These are phyloP conservation scores for Stegastes partitus DNA, from an alignment of 2,113 vertebrate species.

Conservation along the genomic window DNA sequence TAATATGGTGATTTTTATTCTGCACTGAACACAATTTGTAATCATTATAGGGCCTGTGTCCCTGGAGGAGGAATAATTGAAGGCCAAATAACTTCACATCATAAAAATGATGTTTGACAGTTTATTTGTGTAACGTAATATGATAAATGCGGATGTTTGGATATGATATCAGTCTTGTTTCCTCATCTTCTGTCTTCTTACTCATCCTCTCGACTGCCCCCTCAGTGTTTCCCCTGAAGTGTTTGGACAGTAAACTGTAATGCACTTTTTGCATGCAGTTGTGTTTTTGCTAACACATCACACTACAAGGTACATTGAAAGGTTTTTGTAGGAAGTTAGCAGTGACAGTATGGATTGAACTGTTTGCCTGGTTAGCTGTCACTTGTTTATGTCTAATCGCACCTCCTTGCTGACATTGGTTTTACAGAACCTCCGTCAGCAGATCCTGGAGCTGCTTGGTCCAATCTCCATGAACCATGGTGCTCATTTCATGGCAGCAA, in stretches of 20 bases:
- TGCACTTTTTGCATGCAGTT: not conserved
- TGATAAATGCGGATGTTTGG: not conserved
- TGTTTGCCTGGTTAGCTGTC: not conserved
- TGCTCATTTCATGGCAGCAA: conserved; percentile 98
- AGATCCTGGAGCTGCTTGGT: conserved; percentile 96
- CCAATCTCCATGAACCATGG: conserved; percentile 99
- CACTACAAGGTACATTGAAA: not conserved
- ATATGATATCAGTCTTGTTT: not conserved
- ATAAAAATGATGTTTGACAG: too few species aligned
- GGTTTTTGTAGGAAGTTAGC: not conserved
- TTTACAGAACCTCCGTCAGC: conserved; percentile 95
- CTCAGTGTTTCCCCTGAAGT: not conserved
- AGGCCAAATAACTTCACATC: not conserved
- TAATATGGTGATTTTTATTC: too few species aligned
- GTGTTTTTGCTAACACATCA: not conserved
- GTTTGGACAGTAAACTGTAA: not conserved
- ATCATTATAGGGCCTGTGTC: not conserved
- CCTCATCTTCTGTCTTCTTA: too few species aligned
- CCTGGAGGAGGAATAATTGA: not conserved
- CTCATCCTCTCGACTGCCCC: too few species aligned
- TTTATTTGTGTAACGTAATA: not conserved
- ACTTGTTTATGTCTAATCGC: not conserved
- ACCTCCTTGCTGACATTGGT: not conserved
- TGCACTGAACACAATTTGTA: not conserved
- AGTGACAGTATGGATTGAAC: not conserved